Base-by-base conservation (phyloP, 64 coral and sea anemone genomes). In the Montipora foliosa region DNA sequence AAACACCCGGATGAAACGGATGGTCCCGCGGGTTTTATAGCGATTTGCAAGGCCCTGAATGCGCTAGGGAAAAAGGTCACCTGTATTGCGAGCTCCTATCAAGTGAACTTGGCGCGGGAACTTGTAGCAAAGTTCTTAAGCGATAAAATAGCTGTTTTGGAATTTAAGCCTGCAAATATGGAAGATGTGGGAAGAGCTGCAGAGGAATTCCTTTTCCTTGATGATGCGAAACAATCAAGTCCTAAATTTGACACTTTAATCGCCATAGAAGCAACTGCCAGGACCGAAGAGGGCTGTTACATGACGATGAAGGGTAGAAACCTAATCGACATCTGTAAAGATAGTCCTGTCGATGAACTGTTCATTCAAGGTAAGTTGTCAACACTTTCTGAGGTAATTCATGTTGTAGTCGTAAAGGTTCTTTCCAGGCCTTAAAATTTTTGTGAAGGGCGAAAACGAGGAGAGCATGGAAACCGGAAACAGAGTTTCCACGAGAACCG, bases 291-390 rank as follows among this genome's bases (percentile, higher is more conserved):
- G 14, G 93, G 93, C 4, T 49, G 21, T 58, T 97, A 94, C 59
- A 94, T 61, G 44, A 89, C 95, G 2, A 97, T 97, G 95, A 91
- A 94, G 61, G 93, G 51, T 1, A 57, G 14, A 59, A 89, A 97
- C n/a, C 67, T 97, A 49, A 88, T 89, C 37, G 76, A 88, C 12
- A 6, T 91, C 11, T 97, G 95, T 92, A 88, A 74, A 77, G 75
- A 78, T 9, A 95, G 89, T 64, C 89, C 92, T 50, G 89, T 97
- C 22, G 95, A 97, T 88, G 95, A 97, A 82, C 88, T 97, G 7
- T 97, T 97, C 37, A 68, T 93, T 70, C 91, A 88, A 93, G 91
- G 91, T 93, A 80, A 11, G 6, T n/a, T 10, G 6, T 85, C 60
- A 14, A 64, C 60, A 64, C 8, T 11, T 64, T 12, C 9, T 15